Evolutionary conservation across 2,888 invertebrate species (phyloP).

Genomic region (Chydorus sphaericus): DNA sequence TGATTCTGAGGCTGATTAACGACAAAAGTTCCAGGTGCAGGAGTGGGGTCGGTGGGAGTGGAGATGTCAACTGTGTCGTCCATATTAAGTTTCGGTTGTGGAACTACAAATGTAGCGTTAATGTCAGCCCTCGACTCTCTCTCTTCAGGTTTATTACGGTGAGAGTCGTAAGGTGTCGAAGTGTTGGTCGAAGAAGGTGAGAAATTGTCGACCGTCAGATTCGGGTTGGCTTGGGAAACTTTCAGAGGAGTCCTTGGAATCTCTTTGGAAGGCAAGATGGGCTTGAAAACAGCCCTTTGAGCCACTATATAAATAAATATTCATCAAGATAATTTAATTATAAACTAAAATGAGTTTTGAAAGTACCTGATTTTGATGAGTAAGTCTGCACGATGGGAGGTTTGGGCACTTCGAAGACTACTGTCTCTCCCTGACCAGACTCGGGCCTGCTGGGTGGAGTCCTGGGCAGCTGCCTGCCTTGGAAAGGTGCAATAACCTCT

Average conservation of each 20-base stretch:
- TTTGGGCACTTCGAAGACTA: no score
- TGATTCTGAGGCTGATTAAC: no score
- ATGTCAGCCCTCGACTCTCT: not conserved
- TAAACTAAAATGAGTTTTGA: no score
- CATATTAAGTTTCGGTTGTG: not conserved
- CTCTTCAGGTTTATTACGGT: no score
- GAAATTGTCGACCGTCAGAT: not conserved
- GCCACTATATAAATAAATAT: not conserved
- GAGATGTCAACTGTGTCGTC: no score
- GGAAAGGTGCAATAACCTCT: not conserved
- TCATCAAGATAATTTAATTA: no score
- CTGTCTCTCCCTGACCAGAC: not conserved
- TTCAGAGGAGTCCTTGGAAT: slow-evolving; percentile 5
- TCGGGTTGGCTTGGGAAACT: not conserved
- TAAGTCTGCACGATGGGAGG: no score
- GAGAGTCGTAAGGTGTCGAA: not conserved
- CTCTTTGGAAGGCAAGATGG: slow-evolving; percentile 6
- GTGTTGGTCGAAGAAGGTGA: not conserved
- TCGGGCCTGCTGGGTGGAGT: not conserved
- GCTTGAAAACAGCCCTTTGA: not conserved
- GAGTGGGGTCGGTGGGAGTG: no score
- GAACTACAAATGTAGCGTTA: not conserved
- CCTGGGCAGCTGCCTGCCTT: not conserved
- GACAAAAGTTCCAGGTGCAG: no score
- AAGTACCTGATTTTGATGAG: no score